Conservation (phyloP, 2,113 vertebrate species). For the Ifrita kowaldi region DNA sequence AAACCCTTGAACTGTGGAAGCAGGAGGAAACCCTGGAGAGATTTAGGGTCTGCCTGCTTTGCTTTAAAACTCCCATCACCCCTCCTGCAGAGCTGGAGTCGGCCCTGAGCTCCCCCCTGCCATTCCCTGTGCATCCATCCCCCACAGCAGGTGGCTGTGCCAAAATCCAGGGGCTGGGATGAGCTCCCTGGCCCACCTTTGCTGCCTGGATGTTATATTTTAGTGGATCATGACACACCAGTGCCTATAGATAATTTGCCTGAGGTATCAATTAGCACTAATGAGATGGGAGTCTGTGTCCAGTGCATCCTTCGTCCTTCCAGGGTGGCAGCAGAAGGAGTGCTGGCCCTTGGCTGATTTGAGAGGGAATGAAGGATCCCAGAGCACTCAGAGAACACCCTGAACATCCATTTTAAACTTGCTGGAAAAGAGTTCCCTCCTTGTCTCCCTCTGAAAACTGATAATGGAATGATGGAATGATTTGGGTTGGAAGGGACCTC, state of each 20-base stretch:
- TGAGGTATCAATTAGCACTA: not conserved
- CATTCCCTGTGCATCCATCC: not conserved
- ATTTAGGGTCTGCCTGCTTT: not conserved
- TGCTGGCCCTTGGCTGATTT: not conserved
- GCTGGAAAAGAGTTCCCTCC: not conserved
- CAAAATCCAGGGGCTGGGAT: not conserved
- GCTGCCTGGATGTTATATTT: not conserved
- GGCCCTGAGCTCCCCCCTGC: not conserved
- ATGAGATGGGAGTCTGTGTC: accelerated
- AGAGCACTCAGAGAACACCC: not conserved
- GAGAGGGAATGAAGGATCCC: not conserved
- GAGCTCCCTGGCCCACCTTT: not conserved
- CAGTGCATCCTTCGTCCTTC: not conserved
- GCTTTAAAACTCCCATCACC: not conserved
- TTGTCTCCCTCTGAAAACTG: not conserved
- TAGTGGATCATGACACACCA: not conserved
- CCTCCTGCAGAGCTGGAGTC: accelerated
- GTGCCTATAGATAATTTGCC: not conserved
- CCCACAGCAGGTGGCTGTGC: not conserved
- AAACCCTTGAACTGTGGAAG: not conserved
- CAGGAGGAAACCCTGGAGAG: not conserved
- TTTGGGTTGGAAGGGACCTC: not conserved
- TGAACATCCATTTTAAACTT: not conserved
- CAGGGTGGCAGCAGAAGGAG: not conserved
- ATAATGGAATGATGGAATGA: not conserved